Base-by-base conservation (phyloP, 1,140 invertebrate genomes). In the Drosophila kepulauana region DNA sequence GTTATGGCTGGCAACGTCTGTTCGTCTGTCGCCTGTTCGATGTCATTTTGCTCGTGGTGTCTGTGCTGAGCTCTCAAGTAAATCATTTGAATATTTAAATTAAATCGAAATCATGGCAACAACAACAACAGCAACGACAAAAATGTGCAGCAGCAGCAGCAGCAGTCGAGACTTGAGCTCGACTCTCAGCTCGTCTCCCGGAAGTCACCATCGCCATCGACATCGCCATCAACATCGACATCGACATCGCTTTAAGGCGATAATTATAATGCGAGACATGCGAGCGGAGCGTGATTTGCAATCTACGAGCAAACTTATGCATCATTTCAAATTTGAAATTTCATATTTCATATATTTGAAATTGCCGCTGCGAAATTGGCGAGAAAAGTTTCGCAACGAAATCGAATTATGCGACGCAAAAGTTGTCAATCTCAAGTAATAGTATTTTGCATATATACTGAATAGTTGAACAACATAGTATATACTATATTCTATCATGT, bases 61-160 rank as follows among this genome's bases (percentile, higher is more conserved):
- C 38, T 65, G 30, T 6, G 61, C 62, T 75, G 56, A n/a, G 48
- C 62, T 64, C 68, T 68, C 68, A 78, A 87, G 82, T 76, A 84
- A 87, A 82, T 82, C 84, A 80, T 87, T 87, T 87, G 69, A 87
- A 82, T 87, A 87, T 88, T 87, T 87, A 87, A 87, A 88, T 87
- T 88, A 73, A 88, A 82, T 87, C 84, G 72, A 57, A 64, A 75
- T 70, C 62, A 57, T 57, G 76, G 67, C 77, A 56, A 49, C 74
- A 74, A 56, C 59, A 74, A 58, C 57, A 75, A 45, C 77, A 56
- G 46, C 74, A 74, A 46, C 74, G 68, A 56, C 59, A 74, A 58
- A 76, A 45, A 43, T 66, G 35, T 43, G 51, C 41, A 58, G 33
- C 61, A 46, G 28, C 41, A 35, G 20, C 30, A 64, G 3, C 13